Percentiles rank a stretch among this genome's conserved stretches.
Conservation (phyloP, 2,888 invertebrate species). For the Melinopterus prodromus region DNA sequence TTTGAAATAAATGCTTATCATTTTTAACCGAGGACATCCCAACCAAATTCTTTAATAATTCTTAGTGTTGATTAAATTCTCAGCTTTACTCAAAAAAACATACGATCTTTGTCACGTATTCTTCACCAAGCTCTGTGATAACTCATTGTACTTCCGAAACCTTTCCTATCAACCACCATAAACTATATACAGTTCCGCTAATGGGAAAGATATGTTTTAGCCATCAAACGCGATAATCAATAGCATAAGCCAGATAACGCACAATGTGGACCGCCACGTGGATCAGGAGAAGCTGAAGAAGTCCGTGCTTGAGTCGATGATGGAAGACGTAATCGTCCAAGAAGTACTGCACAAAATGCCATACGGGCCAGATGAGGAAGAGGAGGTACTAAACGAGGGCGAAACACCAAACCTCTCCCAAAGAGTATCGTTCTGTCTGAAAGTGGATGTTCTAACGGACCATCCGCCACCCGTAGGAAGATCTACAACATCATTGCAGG, state of each 20-base stretch:
- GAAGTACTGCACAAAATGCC: neutral
- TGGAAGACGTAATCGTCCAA: conserved; percentile 7
- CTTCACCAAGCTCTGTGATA: no score
- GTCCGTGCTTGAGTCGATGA: neutral
- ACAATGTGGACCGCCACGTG: neutral
- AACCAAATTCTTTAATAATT: no score
- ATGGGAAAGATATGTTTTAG: neutral
- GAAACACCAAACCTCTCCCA: neutral
- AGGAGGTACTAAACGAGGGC: neutral
- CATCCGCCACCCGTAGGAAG: neutral
- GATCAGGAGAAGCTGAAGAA: conserved; percentile 5
- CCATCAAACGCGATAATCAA: neutral
- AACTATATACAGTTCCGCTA: no score
- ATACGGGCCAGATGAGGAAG: neutral
- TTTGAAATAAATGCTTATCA: no score
- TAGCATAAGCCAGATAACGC: conserved; percentile 15
- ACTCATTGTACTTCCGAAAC: no score
- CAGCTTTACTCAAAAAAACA: no score
- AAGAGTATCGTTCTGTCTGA: conserved; percentile 13
- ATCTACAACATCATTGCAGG: no score
- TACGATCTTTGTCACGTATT: no score
- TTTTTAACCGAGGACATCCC: no score
- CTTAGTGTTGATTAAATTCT: no score
- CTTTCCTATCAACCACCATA: no score
- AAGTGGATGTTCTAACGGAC: neutral